phyloP scores from a whole-genome alignment of 2,113 vertebrate genomes.

The Neopipo cinnamomea region DNA sequence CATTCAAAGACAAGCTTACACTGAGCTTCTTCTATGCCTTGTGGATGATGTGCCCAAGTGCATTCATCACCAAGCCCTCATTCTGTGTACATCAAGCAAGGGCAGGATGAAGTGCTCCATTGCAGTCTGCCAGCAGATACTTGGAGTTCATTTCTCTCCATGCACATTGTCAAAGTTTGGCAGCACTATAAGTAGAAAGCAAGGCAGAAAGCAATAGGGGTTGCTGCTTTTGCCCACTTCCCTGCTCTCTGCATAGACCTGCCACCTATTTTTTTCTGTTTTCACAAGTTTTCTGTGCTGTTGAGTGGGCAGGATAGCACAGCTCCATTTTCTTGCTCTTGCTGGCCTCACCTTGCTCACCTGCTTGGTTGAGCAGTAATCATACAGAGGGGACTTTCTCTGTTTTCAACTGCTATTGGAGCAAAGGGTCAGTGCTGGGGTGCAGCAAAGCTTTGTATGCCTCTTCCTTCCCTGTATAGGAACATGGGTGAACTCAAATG shows the following conservation, averaged over 20 bases:
- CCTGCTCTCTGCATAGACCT: not conserved
- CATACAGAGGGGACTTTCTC: not conserved
- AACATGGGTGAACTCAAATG: not conserved
- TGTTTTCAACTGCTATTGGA: not conserved
- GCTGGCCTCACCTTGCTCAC: not conserved
- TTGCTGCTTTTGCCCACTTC: not conserved
- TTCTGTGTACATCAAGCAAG: not conserved
- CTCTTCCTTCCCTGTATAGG: not conserved
- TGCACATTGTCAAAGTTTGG: not conserved
- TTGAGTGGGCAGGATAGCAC: not conserved
- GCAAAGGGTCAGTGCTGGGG: not conserved
- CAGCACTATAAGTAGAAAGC: not conserved
- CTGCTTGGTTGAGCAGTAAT: not conserved
- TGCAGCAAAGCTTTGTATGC: not conserved
- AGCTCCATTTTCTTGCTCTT: not conserved
- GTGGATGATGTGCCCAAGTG: not conserved
- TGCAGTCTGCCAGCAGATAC: not conserved
- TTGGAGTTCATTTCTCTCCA: not conserved
- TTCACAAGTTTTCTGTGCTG: not conserved
- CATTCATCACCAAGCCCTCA: not conserved
- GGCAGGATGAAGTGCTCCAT: not conserved
- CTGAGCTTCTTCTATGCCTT: not conserved
- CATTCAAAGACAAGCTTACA: not conserved
- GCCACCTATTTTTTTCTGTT: not conserved
- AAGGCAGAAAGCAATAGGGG: not conserved